Conservation (phyloP, 2,888 invertebrate species). For the Ennomos fuscantarius region DNA sequence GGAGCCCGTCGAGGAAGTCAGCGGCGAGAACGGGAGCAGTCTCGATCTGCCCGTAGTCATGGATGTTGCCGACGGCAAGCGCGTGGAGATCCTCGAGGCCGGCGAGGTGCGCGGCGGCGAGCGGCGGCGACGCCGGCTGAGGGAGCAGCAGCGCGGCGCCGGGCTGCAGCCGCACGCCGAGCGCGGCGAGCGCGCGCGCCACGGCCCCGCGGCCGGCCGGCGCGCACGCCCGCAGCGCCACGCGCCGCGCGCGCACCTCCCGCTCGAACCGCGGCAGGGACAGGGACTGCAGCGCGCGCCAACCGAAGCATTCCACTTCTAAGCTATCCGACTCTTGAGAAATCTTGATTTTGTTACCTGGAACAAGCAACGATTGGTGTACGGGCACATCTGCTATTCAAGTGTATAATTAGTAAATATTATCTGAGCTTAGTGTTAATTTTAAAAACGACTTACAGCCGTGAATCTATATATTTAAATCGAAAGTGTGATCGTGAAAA, state of each 20-base stretch:
- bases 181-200: conserved; percentile 15
- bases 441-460: no score
- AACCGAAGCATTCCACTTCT: not conserved
- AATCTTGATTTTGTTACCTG: no score
- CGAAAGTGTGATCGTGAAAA: no score
- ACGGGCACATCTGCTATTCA: no score
- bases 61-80: not conserved
- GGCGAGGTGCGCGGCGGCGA: conserved; percentile 18
- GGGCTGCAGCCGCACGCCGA: conserved; percentile 20
- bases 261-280: not conserved
- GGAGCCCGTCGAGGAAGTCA: conserved; percentile 19
- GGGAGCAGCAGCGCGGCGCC: conserved; percentile 5
- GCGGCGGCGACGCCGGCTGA: conserved; percentile 3
- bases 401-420: no score
- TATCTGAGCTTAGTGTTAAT: no score
- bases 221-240: conserved; percentile 10
- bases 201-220: conserved; percentile 15
- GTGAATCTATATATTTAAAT: no score
- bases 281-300: conserved; percentile 1
- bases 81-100: conserved; percentile 4
- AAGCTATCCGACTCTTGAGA: not conserved
- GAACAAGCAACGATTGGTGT: no score
- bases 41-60: not conserved
- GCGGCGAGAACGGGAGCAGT: conserved; percentile 1
- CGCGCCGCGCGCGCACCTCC: conserved; percentile 6